phyloP scores from a whole-genome alignment of 30 jellyfish, hydroid and myxozoan genomes.

The Chrysaora quinquecirrha region DNA sequence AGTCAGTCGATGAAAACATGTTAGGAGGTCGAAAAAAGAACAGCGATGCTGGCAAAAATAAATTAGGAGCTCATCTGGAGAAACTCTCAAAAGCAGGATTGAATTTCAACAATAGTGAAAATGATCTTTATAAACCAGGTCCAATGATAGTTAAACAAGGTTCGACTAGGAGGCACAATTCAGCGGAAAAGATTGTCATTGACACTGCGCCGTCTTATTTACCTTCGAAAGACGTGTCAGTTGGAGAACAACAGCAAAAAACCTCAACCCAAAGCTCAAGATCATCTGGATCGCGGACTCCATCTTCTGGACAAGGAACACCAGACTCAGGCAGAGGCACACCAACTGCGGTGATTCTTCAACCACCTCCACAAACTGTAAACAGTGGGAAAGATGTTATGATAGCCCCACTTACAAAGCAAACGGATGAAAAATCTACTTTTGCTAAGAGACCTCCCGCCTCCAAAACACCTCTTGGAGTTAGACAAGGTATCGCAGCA shows the following conservation, averaged over 20 bases:
- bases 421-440: constrained; percentile 38
- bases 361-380: not conserved
- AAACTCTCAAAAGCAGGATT: constrained; percentile 64
- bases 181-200: constrained; percentile 11
- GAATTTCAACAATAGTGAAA: constrained; percentile 19
- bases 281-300: constrained; percentile 59
- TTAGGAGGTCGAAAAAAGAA: constrained; percentile 12
- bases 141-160: constrained; percentile 14
- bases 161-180: not conserved
- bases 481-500: constrained; percentile 95
- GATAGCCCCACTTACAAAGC: constrained; percentile 24
- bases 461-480: constrained; percentile 37
- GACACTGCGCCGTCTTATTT: not conserved
- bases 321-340: constrained; percentile 43
- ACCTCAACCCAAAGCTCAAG: constrained; percentile 3
- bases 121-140: not conserved
- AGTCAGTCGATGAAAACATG: constrained; percentile 50
- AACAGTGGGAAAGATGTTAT: constrained; percentile 3
- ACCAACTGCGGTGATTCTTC: not conserved
- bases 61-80: constrained; percentile 63
- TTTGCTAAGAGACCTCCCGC: constrained; percentile 49
- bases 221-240: not conserved
- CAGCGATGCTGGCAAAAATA: constrained; percentile 24
- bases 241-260: not conserved
- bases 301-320: constrained; percentile 59